Evolutionary conservation across 2,113 vertebrate species (phyloP).

Genomic region (Cairina moschata): DNA sequence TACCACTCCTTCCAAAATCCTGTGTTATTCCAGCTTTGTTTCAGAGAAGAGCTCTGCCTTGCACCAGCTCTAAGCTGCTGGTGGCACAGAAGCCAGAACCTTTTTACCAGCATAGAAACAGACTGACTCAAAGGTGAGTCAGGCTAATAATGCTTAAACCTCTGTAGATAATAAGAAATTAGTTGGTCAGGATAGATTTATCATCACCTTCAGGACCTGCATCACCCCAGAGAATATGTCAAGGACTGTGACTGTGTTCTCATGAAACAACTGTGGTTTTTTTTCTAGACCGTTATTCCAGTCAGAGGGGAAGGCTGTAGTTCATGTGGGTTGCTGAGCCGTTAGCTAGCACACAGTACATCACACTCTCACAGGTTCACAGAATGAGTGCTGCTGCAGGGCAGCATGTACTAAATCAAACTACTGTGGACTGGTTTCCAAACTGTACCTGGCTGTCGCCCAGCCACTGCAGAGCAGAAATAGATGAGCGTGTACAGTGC

Average conservation of each 20-base stretch:
- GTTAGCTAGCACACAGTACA: not conserved
- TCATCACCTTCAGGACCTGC: not conserved
- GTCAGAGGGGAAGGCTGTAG: not conserved
- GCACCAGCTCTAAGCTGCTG: not conserved
- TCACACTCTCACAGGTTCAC: not conserved
- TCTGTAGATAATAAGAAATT: not conserved
- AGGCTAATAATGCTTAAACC: not conserved
- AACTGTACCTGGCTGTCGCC: not conserved
- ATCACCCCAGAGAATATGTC: not conserved
- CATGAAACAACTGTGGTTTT: not conserved
- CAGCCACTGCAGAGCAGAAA: not conserved
- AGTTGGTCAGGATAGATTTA: not conserved
- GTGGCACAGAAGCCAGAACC: not conserved
- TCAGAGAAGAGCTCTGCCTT: not conserved
- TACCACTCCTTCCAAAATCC: not conserved
- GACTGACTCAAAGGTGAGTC: not conserved
- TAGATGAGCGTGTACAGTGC: not conserved
- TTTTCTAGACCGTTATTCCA: not conserved
- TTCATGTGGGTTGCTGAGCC: not conserved
- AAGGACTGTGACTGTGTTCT: not conserved
- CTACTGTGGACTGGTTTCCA: not conserved
- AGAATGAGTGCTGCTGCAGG: not conserved
- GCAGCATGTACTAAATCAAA: fast-evolving
- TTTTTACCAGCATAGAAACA: not conserved
- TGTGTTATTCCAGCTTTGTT: not conserved